Evolutionary conservation across 2,888 invertebrate genomes (phyloP).

Genomic region (Phengaris arion): DNA sequence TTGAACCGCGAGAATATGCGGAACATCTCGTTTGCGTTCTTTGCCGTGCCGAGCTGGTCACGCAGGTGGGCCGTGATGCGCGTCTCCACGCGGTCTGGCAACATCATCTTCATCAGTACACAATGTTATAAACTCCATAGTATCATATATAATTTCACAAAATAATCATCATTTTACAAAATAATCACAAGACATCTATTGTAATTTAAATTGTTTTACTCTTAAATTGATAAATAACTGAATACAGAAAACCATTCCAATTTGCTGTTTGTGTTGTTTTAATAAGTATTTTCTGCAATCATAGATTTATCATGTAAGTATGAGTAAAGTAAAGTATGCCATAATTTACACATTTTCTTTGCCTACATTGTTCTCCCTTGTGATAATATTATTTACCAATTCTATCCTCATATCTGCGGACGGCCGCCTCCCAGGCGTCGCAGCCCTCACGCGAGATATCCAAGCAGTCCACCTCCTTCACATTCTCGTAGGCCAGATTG

Average conservation of each 20-base stretch:
- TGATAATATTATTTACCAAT: slow-evolving; percentile 81
- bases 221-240: too few species aligned
- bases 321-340: too few species aligned
- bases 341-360: too few species aligned
- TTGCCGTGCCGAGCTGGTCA: slow-evolving; percentile 98
- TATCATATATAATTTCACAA: background rate
- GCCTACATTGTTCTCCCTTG: too few species aligned
- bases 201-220: too few species aligned
- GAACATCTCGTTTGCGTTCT: slow-evolving; percentile 99
- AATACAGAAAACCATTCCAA: too few species aligned
- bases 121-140: background rate
- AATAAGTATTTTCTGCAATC: too few species aligned
- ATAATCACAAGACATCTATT: background rate
- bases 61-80: slow-evolving; percentile 97
- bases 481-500: slow-evolving; percentile 97
- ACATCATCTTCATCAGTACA: background rate
- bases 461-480: slow-evolving; percentile 98
- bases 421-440: slow-evolving; percentile 98
- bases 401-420: slow-evolving; percentile 97
- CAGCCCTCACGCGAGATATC: slow-evolving; percentile 98
- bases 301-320: too few species aligned
- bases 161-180: background rate
- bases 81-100: slow-evolving; percentile 93
- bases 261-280: too few species aligned
- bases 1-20: slow-evolving; percentile 99